Evolutionary conservation across 2,888 invertebrate species (phyloP), one percentile per base, ranked within the genome.

Genomic region (Lasioglossum figueresi): DNA sequence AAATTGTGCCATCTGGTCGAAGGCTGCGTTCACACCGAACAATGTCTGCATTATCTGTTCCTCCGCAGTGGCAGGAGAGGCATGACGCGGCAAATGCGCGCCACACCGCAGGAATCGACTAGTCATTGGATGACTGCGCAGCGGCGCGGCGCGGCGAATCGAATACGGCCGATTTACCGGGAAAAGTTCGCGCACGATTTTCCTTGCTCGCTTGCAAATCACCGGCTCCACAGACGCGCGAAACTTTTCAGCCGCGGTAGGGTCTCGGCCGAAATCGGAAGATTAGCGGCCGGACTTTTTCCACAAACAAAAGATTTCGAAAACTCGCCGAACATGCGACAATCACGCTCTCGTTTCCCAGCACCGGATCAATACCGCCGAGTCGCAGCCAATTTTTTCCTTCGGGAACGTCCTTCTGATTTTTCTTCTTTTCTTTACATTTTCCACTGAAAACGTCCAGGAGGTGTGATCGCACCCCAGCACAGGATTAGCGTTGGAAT

Each of bases 1-100:
- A 91, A 91, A 91, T 89, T 83, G 88, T 91, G 86, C 90, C 90
- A 91, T 91, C 90, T 91, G 90, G 91, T 78, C 89, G 88, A 86
- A 88, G 88, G 88, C 89, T 88, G 82, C 88, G 86, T 88, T 88
- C 89, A 88, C 88, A 86, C 83, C 82, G 91, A 91, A 91, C 90
- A 91, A 91, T 91, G 85, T 91, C 81, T 82, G 88, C 84, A 90
- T 90, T 90, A 90, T 90, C 89, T 89, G 82, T 79, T 88, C 84
- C 88, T 83, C 79, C 83, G 76, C 79, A 81, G 79, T 66, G 76
- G 72, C 73, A 80, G 82, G 80, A 89, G 85, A 86, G 80, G 71
- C 83, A 83, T 88, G 88, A 90, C 89, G 89, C 80, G 82, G 89
- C 89, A 85, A 89, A 90, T 85, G 77, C 80, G 76, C 82, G 88